Evolutionary conservation across 2,797 vertebrate genomes (phyloP).

Genomic region (Darevskia nairensis): DNA sequence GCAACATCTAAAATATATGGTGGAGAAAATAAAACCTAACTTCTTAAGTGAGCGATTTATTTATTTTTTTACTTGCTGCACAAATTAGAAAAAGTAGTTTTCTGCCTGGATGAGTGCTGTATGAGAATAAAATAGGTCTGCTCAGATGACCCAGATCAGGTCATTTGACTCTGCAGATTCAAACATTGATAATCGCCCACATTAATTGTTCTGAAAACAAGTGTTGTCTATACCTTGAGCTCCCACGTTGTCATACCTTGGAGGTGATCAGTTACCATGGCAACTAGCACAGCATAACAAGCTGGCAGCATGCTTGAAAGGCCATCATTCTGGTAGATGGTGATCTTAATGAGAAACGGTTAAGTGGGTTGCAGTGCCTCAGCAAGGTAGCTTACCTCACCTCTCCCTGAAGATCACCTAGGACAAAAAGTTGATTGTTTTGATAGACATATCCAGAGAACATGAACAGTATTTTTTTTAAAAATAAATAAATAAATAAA

Average conservation of each 20-base stretch:
- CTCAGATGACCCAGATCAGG: background rate
- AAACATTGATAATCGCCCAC: background rate
- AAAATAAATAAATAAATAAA: background rate
- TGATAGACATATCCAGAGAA: background rate
- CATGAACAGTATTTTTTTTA: background rate
- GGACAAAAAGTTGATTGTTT: background rate
- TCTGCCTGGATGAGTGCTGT: conserved; percentile 10
- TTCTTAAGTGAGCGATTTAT: background rate
- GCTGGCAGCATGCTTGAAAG: background rate
- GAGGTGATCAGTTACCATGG: background rate
- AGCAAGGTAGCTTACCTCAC: background rate
- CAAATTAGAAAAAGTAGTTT: background rate
- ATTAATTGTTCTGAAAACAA: conserved; percentile 12
- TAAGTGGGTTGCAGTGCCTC: background rate
- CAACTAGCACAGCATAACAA: fast-evolving
- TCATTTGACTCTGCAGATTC: background rate
- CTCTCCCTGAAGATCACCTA: background rate
- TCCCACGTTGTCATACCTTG: background rate
- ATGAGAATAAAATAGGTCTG: conserved; percentile 1
- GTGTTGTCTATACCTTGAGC: background rate
- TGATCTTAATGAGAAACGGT: background rate
- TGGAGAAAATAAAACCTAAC: background rate
- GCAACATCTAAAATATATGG: background rate
- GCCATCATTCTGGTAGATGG: fast-evolving
- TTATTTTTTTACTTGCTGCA: background rate